These are phyloP conservation scores for Vimba vimba DNA, from an alignment of 2,113 vertebrate genomes.

Conservation along the genomic window DNA sequence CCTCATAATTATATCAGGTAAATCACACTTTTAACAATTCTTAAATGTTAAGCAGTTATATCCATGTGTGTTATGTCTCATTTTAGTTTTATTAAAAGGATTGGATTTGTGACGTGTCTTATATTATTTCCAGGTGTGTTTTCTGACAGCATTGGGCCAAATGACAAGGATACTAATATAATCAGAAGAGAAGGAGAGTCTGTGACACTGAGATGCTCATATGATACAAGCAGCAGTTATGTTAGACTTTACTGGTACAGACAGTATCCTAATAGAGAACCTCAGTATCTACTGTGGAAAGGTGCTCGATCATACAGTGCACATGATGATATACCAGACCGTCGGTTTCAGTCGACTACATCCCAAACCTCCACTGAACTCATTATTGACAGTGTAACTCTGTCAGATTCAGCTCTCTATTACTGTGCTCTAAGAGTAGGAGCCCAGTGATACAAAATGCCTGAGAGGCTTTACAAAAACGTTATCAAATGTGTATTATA, in stretches of 20 bases:
- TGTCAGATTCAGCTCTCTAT: not conserved
- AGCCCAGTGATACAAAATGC: not conserved
- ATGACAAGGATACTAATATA: not conserved
- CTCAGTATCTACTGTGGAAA: not conserved
- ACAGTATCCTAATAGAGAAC: not conserved
- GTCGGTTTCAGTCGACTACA: not conserved
- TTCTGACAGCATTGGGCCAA: not conserved
- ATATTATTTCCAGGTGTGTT: not conserved
- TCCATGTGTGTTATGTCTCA: not conserved
- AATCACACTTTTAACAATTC: not conserved
- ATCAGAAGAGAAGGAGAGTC: not conserved
- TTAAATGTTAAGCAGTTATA: not conserved
- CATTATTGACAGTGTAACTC: not conserved
- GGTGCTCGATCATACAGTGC: not conserved
- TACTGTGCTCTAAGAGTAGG: too few species aligned
- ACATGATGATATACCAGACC: not conserved
- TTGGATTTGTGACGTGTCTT: not conserved
- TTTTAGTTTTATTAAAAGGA: not conserved
- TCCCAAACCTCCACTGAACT: not conserved
- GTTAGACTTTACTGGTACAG: too few species aligned
- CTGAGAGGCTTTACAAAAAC: too few species aligned
- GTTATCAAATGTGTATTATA: not conserved
- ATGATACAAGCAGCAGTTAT: not conserved
- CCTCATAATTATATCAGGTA: not conserved
- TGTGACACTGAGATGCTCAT: slow-evolving; percentile 26